A percentile compares a stretch with the other conserved stretches of the same genome.
Evolutionary conservation across 1,140 invertebrate species (phyloP).

Genomic region (Bombus soroeensis): DNA sequence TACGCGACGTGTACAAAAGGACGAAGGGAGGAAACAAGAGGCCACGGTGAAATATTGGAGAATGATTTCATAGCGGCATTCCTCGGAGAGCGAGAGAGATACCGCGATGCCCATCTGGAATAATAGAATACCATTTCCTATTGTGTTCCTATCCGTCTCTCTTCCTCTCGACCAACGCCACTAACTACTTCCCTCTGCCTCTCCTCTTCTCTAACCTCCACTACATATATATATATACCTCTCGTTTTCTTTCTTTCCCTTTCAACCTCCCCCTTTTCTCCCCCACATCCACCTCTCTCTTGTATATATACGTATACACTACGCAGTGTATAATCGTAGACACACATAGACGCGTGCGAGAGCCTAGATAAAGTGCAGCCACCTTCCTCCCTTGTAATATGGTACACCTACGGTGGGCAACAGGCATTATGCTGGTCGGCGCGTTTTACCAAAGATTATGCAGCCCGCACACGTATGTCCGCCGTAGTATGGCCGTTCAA

Average conservation of each 20-base stretch:
- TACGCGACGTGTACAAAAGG: neutral
- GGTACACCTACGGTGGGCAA: slow-evolving; percentile 46
- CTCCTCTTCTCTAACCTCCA: neutral
- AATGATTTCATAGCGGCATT: slow-evolving; percentile 77
- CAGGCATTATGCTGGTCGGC: slow-evolving; percentile 57
- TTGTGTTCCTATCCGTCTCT: slow-evolving; percentile 67
- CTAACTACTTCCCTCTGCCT: slow-evolving; percentile 9
- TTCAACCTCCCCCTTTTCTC: slow-evolving; percentile 37
- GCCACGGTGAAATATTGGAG: slow-evolving; percentile 72
- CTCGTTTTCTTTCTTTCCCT: slow-evolving; percentile 5
- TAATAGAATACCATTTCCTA: slow-evolving; percentile 80
- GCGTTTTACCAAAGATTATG: slow-evolving; percentile 57
- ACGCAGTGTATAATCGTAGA: slow-evolving; percentile 16
- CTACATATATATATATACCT: slow-evolving; percentile 15
- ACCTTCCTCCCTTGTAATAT: slow-evolving; percentile 48
- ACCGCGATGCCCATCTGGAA: slow-evolving; percentile 74
- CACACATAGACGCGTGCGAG: slow-evolving; percentile 20
- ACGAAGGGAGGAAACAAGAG: slow-evolving; percentile 19
- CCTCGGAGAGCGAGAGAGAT: slow-evolving; percentile 52
- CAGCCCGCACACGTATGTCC: slow-evolving; percentile 58
- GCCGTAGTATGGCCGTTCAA: slow-evolving; percentile 58
- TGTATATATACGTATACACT: neutral
- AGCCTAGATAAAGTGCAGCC: slow-evolving; percentile 34
- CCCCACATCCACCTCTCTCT: neutral
- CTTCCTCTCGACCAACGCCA: slow-evolving; percentile 26